These are phyloP conservation scores for Apogon talboti DNA, from an alignment of 2,797 vertebrate species.

Conservation along the genomic window DNA sequence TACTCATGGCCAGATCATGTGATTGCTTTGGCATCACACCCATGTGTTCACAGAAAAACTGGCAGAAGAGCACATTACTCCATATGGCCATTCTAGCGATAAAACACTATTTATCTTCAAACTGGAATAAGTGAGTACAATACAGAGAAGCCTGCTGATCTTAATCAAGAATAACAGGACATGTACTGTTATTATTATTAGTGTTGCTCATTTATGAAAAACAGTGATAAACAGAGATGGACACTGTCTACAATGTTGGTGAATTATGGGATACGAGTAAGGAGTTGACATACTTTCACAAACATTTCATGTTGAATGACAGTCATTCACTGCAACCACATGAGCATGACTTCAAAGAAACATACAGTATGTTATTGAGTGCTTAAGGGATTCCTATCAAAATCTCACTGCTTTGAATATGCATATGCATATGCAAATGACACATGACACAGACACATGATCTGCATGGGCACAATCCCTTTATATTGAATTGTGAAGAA, in stretches of 20 bases:
- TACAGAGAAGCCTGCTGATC: slow-evolving; percentile 32
- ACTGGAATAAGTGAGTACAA: slow-evolving; percentile 55
- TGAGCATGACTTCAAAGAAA: not conserved
- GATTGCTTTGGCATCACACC: slow-evolving; percentile 59
- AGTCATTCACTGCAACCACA: not conserved
- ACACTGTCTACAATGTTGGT: not conserved
- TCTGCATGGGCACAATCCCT: slow-evolving; percentile 6
- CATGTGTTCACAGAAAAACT: slow-evolving; percentile 59
- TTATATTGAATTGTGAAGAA: slow-evolving; percentile 31
- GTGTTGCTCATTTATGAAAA: not conserved
- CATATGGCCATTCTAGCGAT: slow-evolving; percentile 73
- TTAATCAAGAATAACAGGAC: not conserved
- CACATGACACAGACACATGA: too few species aligned
- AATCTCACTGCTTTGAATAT: slow-evolving; percentile 8
- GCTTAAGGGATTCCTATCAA: slow-evolving; percentile 12
- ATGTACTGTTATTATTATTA: not conserved
- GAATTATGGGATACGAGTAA: too few species aligned
- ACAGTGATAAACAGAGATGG: not conserved
- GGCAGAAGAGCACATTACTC: slow-evolving; percentile 60
- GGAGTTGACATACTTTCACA: not conserved
- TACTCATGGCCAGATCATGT: slow-evolving; percentile 63
- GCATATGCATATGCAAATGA: slow-evolving; percentile 24
- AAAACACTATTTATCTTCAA: slow-evolving; percentile 68
- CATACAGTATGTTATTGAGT: not conserved
- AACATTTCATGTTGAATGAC: not conserved